Conservation (phyloP, 2,113 vertebrate species). For the Peucedramus taeniatus region DNA sequence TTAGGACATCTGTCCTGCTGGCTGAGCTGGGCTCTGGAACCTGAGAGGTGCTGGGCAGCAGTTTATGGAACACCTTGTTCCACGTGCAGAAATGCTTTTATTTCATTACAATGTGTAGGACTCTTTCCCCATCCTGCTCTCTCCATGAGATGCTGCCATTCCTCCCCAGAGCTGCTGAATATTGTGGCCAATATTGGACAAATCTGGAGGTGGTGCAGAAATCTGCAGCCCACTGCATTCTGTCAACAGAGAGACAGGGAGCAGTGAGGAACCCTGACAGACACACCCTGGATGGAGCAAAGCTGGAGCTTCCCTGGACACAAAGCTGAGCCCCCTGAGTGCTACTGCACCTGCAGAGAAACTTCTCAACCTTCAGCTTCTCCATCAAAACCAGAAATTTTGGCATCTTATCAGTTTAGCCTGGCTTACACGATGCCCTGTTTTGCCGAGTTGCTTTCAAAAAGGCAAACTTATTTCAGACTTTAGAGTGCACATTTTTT, state of each 20-base stretch:
- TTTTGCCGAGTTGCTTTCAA: not conserved
- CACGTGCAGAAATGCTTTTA: not conserved
- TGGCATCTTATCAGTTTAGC: not conserved
- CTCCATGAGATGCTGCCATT: not conserved
- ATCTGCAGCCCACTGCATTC: not conserved
- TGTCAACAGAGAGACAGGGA: not conserved
- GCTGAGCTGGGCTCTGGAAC: not conserved
- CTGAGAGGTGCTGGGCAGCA: not conserved
- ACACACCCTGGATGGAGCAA: fast-evolving
- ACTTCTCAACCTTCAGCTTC: not conserved
- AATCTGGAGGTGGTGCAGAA: not conserved
- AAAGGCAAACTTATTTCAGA: not conserved
- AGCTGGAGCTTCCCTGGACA: not conserved
- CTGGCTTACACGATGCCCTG: not conserved
- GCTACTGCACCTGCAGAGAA: not conserved
- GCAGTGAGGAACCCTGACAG: fast-evolving
- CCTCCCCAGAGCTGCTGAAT: not conserved
- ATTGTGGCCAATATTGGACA: not conserved
- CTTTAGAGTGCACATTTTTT: not conserved
- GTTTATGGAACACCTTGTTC: not conserved
- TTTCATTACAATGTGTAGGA: not conserved
- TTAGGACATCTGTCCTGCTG: not conserved
- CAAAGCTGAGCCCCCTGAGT: not conserved
- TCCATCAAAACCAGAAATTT: too few relatives aligned
- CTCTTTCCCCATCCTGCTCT: not conserved